Conservation (phyloP, 2,888 invertebrate species). For the Lobophora halterata region DNA sequence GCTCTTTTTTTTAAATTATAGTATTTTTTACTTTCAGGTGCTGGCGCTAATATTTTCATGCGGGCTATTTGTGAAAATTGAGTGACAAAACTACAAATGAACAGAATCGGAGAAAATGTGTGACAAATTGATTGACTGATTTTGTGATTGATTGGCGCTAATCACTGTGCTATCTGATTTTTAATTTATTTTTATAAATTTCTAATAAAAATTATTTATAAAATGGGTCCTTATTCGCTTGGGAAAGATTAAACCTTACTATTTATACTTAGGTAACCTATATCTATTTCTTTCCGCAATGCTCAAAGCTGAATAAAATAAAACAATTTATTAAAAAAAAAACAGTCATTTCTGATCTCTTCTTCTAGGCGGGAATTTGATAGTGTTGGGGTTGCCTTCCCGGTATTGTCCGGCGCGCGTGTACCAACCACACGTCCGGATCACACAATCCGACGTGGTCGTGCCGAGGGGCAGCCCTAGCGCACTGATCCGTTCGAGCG, state of each 20-base stretch:
- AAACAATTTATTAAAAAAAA: conserved; percentile 2
- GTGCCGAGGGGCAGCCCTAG: conserved; percentile 67
- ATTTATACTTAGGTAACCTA: not conserved
- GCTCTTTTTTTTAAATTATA: not conserved
- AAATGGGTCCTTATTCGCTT: too few relatives aligned
- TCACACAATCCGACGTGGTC: conserved; percentile 53
- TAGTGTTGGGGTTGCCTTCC: conserved; percentile 56
- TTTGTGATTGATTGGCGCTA: conserved; percentile 25
- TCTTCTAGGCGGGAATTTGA: conserved; percentile 58
- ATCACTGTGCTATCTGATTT: conserved; percentile 24
- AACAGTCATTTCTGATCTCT: conserved; percentile 36
- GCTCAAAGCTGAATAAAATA: not conserved
- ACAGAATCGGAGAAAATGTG: conserved; percentile 19
- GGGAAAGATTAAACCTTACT: not conserved
- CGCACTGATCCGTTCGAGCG: conserved; percentile 69
- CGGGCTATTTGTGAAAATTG: conserved; percentile 91
- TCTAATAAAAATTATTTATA: conserved; percentile 1
- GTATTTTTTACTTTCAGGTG: conserved; percentile 77
- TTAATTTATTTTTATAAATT: conserved; percentile 24
- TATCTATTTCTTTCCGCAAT: not conserved
- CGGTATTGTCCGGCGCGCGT: conserved; percentile 52
- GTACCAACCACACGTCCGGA: conserved; percentile 57
- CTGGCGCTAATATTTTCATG: conserved; percentile 92
- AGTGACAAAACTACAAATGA: too few relatives aligned
- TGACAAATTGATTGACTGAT: conserved; percentile 25